These are phyloP conservation scores for Ectemnius cavifrons DNA, from an alignment of 2,888 invertebrate genomes.

Conservation along the genomic window DNA sequence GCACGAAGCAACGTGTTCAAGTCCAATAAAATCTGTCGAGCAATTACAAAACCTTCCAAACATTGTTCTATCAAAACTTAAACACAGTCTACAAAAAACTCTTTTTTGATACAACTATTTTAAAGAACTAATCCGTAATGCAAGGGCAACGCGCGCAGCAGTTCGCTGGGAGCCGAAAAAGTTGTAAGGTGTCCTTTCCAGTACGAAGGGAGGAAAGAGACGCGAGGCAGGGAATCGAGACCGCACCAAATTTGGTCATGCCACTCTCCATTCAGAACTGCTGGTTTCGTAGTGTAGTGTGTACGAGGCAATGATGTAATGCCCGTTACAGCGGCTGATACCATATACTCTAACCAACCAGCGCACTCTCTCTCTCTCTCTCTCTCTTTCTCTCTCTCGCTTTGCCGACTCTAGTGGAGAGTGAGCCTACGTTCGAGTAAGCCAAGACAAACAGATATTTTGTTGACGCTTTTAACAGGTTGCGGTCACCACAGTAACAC, in stretches of 20 bases:
- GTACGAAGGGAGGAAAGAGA: slow-evolving; percentile 36
- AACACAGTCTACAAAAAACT: no score
- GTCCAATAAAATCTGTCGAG: no score
- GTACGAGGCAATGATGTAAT: slow-evolving; percentile 49
- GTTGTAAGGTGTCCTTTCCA: slow-evolving; percentile 10
- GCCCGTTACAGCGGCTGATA: slow-evolving; percentile 16
- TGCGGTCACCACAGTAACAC: background rate
- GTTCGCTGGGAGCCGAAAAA: no score
- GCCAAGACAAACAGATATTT: slow-evolving; percentile 4
- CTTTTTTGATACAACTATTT: no score
- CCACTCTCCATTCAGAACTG: slow-evolving; percentile 64
- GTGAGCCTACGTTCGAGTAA: background rate
- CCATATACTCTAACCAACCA: no score
- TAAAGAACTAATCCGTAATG: no score
- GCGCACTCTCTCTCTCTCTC: background rate
- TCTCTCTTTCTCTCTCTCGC: background rate
- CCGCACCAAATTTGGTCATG: slow-evolving; percentile 71
- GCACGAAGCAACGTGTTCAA: no score
- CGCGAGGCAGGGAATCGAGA: slow-evolving; percentile 50
- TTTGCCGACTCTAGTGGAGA: background rate
- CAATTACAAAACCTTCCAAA: no score
- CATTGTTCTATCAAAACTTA: no score
- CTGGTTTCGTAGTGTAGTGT: slow-evolving; percentile 61
- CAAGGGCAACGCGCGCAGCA: no score
- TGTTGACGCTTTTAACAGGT: background rate